These are phyloP conservation scores for Branchinecta lindahli DNA, from an alignment of 1,140 invertebrate genomes.

Conservation along the genomic window DNA sequence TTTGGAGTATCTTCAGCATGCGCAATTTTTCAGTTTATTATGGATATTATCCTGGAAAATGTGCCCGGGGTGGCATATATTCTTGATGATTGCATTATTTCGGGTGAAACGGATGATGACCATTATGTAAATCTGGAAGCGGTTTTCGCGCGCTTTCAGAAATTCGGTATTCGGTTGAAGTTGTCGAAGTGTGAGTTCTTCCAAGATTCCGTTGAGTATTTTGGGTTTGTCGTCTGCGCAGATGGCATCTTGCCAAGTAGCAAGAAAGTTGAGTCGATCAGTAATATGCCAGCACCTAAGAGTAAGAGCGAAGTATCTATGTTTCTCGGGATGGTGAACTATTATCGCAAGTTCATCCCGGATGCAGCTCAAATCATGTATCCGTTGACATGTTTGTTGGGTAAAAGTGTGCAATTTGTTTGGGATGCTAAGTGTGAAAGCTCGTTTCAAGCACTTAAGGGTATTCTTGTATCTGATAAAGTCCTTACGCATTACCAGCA, in stretches of 20 bases:
- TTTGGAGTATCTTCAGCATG: slow-evolving; percentile 19
- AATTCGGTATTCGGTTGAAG: slow-evolving; percentile 26
- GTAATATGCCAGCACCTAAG: slow-evolving; percentile 25
- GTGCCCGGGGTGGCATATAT: slow-evolving; percentile 11
- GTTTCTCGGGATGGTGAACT: slow-evolving; percentile 28
- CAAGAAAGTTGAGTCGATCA: slow-evolving; percentile 30
- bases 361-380: too few species aligned
- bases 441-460: slow-evolving; percentile 21
- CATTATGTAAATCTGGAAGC: slow-evolving; percentile 23
- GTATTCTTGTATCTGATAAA: slow-evolving; percentile 12
- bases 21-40: slow-evolving; percentile 25
- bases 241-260: slow-evolving; percentile 27
- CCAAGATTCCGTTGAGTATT: slow-evolving; percentile 25
- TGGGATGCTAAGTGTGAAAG: too few species aligned
- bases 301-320: slow-evolving; percentile 29
- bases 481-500: slow-evolving; percentile 30
- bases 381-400: too few species aligned
- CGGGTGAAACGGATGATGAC: slow-evolving; percentile 21
- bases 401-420: too few species aligned
- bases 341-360: slow-evolving; percentile 28
- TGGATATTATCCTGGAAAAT: slow-evolving; percentile 21
- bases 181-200: slow-evolving; percentile 30
- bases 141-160: slow-evolving; percentile 23
- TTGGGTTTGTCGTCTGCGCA: slow-evolving; percentile 28
- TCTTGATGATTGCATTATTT: slow-evolving; percentile 25